These are phyloP conservation scores for Drosophila miranda DNA, from an alignment of 1,140 invertebrate species.

Conservation along the genomic window DNA sequence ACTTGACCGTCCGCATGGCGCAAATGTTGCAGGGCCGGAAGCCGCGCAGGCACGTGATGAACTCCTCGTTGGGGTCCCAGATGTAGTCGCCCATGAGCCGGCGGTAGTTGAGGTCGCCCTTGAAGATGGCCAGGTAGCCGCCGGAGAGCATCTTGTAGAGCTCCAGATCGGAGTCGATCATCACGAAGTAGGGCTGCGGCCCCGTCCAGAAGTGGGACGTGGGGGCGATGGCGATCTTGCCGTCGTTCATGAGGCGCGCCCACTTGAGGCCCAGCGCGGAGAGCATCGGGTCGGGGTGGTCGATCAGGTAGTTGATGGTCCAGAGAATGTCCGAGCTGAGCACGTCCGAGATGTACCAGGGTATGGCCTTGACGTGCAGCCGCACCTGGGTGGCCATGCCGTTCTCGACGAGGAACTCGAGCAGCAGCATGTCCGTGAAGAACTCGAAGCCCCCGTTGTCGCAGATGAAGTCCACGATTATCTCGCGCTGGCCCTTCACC, in stretches of 20 bases:
- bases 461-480: constrained; percentile 89
- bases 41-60: constrained; percentile 88
- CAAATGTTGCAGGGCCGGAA: constrained; percentile 93
- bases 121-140: constrained; percentile 92
- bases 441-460: constrained; percentile 98
- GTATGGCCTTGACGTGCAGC: constrained; percentile 94
- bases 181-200: constrained; percentile 89
- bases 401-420: constrained; percentile 88
- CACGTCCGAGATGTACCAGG: constrained; percentile 98
- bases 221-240: constrained; percentile 82
- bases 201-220: constrained; percentile 93
- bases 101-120: constrained; percentile 98
- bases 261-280: constrained; percentile 84
- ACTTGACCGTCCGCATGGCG: constrained; percentile 93
- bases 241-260: constrained; percentile 83
- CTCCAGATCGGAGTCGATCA: constrained; percentile 87
- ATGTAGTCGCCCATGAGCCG: constrained; percentile 96
- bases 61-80: constrained; percentile 89
- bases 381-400: constrained; percentile 88
- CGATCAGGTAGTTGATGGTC: constrained; percentile 83
- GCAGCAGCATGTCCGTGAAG: constrained; percentile 93
- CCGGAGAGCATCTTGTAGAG: constrained; percentile 89
- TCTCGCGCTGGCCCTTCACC: not conserved
- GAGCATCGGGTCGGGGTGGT: constrained; percentile 70
- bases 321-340: constrained; percentile 90